phyloP scores from a whole-genome alignment of 1,140 invertebrate genomes.

The Notospermus geniculatus region DNA sequence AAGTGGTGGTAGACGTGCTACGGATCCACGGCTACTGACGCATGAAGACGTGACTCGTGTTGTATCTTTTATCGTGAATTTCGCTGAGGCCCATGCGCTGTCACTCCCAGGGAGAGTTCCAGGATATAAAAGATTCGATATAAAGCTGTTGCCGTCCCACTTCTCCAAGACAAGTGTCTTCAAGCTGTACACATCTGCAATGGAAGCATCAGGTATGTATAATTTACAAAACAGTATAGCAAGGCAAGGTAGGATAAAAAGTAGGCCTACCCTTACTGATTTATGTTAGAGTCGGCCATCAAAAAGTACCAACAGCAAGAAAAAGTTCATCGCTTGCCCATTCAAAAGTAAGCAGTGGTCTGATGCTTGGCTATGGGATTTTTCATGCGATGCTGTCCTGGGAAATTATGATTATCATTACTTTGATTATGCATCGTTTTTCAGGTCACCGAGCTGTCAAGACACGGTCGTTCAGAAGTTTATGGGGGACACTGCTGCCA shows the following conservation, averaged over 20 bases:
- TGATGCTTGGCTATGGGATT: no score
- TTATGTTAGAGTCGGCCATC: neutral
- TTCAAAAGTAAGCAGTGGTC: no score
- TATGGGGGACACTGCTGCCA: slow-evolving; percentile 7
- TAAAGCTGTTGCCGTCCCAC: slow-evolving; percentile 23
- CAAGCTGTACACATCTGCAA: neutral
- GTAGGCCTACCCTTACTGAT: neutral
- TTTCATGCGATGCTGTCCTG: no score
- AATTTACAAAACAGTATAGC: no score
- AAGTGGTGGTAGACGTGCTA: slow-evolving; percentile 14
- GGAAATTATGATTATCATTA: no score
- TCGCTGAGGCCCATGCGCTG: slow-evolving; percentile 25
- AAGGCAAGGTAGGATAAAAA: no score
- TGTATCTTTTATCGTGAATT: slow-evolving; percentile 21
- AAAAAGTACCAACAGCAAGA: no score
- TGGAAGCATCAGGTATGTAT: neutral
- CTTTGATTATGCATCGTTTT: neutral
- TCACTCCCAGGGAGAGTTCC: slow-evolving; percentile 29
- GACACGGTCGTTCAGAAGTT: neutral
- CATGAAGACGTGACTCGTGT: slow-evolving; percentile 22
- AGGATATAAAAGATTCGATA: slow-evolving; percentile 21
- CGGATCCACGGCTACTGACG: slow-evolving; percentile 4
- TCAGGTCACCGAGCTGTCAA: slow-evolving; percentile 4
- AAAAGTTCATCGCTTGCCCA: no score
- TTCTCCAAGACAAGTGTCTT: slow-evolving; percentile 12